phyloP scores from a whole-genome alignment of 2,797 vertebrate species.

The Coracias cyanogaster region DNA sequence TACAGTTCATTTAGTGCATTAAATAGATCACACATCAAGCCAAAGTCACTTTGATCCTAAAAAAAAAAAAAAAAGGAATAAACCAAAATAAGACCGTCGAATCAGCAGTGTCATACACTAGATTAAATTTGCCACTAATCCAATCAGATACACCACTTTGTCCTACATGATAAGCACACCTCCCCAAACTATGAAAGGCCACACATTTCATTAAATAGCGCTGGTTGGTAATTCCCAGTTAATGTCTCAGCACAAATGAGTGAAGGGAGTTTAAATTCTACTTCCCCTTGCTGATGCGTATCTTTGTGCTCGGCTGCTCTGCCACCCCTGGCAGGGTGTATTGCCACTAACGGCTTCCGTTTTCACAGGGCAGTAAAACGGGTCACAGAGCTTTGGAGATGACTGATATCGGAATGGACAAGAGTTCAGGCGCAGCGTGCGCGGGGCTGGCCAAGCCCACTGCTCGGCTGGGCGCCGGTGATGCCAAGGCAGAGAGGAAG shows the following conservation, averaged over 20 bases:
- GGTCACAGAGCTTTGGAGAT: not conserved
- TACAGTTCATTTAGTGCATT: not conserved
- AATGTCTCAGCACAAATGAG: not conserved
- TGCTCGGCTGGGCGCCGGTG: fast-evolving
- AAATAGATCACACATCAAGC: not conserved
- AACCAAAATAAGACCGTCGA: slow-evolving; percentile 22
- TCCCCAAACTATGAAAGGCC: slow-evolving; percentile 16
- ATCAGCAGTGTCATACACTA: slow-evolving; percentile 25
- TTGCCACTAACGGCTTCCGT: not conserved
- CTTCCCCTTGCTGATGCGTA: not conserved
- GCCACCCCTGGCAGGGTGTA: not conserved
- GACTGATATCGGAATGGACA: not conserved
- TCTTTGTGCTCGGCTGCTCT: not conserved
- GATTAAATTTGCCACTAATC: slow-evolving; percentile 68
- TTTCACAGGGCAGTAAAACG: not conserved
- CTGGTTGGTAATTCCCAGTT: slow-evolving; percentile 14
- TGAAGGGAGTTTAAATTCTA: not conserved
- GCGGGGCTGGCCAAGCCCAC: not conserved
- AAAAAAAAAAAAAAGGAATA: slow-evolving; percentile 22
- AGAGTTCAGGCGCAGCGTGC: not conserved
- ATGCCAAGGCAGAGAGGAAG: not conserved
- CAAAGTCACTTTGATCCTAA: slow-evolving; percentile 35
- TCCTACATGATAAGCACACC: slow-evolving; percentile 41
- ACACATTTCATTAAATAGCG: slow-evolving; percentile 21
- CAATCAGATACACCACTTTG: slow-evolving; percentile 21